Conservation (phyloP, 2,797 vertebrate species). For the Phoeniculus purpureus region DNA sequence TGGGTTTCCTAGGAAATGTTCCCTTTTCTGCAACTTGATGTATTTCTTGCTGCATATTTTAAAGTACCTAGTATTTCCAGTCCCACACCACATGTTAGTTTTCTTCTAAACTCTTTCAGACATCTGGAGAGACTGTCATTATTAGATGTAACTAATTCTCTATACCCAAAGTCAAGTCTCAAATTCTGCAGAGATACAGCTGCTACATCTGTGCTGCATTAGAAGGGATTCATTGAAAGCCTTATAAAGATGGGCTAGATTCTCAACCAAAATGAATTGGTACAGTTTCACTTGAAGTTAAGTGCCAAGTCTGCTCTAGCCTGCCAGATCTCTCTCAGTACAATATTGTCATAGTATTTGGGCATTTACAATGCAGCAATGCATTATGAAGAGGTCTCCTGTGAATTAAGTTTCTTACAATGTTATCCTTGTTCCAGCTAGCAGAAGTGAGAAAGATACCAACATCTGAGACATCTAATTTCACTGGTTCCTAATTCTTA, state of each 20-base stretch:
- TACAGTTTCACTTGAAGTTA: neutral
- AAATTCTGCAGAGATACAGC: constrained; percentile 14
- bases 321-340: neutral
- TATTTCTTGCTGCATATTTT: neutral
- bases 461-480: neutral
- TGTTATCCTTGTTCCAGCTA: neutral
- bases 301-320: neutral
- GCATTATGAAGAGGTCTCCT: neutral
- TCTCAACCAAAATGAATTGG: neutral
- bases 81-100: constrained; percentile 21
- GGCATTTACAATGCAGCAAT: neutral
- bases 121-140: constrained; percentile 46
- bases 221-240: neutral
- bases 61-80: neutral
- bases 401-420: neutral
- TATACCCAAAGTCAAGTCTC: neutral
- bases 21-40: neutral
- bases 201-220: constrained; percentile 1
- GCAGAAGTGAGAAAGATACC: neutral
- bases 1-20: neutral
- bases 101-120: constrained; percentile 24
- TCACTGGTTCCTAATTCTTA: neutral
- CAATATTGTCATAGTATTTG: neutral
- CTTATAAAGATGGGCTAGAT: neutral
- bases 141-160: constrained; percentile 35